phyloP scores from a whole-genome alignment of 2,797 vertebrate species.

The Borostomias antarcticus region DNA sequence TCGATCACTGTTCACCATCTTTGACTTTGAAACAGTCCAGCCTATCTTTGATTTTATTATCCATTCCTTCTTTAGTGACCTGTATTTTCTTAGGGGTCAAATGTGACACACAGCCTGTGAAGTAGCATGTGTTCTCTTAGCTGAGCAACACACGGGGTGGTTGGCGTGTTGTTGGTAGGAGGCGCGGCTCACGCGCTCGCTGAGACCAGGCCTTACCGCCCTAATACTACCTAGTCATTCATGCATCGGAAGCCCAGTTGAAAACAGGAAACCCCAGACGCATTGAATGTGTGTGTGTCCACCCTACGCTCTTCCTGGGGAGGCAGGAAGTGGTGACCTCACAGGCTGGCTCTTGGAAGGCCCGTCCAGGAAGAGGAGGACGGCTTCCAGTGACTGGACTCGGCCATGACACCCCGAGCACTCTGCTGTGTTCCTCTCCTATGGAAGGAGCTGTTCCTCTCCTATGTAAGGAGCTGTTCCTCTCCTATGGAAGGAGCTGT shows the following conservation, averaged over 20 bases:
- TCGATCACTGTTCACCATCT: no score
- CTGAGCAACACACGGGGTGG: no score
- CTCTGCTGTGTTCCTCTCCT: background rate
- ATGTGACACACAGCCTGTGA: no score
- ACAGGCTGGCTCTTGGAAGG: constrained; percentile 15
- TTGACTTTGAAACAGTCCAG: no score
- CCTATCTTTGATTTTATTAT: no score
- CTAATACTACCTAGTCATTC: constrained; percentile 46
- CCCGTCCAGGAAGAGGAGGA: constrained; percentile 7
- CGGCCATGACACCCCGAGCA: background rate
- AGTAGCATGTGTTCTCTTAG: no score
- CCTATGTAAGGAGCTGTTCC: no score
- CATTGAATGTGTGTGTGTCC: constrained; percentile 23
- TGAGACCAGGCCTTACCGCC: constrained; percentile 1
- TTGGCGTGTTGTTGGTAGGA: constrained; percentile 14
- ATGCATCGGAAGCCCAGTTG: constrained; percentile 45
- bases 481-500: no score
- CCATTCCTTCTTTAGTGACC: no score
- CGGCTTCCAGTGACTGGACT: background rate
- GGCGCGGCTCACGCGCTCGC: constrained; percentile 7
- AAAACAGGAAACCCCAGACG: constrained; percentile 61
- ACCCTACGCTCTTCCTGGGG: constrained; percentile 38
- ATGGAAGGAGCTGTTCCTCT: no score
- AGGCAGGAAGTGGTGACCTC: constrained; percentile 49
- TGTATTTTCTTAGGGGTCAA: no score